Conservation (phyloP, 2,888 invertebrate species). For the Ariolimax columbianus region DNA sequence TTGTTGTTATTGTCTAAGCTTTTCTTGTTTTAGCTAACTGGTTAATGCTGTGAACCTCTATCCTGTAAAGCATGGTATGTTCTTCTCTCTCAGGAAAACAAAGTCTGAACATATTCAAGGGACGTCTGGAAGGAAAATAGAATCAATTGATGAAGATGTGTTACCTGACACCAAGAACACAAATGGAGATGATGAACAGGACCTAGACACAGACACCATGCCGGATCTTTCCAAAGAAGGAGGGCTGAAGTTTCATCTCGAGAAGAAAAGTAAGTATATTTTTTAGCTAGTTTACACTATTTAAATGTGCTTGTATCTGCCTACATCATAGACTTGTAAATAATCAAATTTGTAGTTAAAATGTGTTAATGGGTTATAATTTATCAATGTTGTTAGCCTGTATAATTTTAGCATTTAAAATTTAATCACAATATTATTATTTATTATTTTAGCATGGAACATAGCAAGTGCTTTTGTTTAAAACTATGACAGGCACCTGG, state of each 20-base stretch:
- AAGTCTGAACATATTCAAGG: slow-evolving; percentile 37
- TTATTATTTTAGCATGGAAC: no score
- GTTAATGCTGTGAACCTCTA: background rate
- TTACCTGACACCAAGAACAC: slow-evolving; percentile 55
- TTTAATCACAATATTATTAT: no score
- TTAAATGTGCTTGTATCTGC: no score
- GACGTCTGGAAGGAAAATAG: slow-evolving; percentile 59
- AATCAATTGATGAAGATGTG: slow-evolving; percentile 66
- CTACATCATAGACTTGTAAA: no score
- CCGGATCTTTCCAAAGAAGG: slow-evolving; percentile 67
- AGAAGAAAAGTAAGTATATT: slow-evolving; percentile 71
- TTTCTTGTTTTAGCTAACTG: background rate
- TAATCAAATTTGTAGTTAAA: no score
- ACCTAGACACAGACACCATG: slow-evolving; percentile 69
- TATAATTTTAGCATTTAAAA: no score
- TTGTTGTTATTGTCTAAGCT: no score
- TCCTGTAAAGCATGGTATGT: background rate
- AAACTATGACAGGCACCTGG: no score
- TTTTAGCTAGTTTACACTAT: no score
- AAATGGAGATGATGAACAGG: slow-evolving; percentile 52
- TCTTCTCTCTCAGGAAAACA: slow-evolving; percentile 41
- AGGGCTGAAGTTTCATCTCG: slow-evolving; percentile 70
- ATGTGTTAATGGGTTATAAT: no score
- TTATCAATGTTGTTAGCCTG: no score
- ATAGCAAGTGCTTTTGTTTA: no score